phyloP scores from a whole-genome alignment of 1,140 invertebrate species.

The Caenorhabditis brenneri region DNA sequence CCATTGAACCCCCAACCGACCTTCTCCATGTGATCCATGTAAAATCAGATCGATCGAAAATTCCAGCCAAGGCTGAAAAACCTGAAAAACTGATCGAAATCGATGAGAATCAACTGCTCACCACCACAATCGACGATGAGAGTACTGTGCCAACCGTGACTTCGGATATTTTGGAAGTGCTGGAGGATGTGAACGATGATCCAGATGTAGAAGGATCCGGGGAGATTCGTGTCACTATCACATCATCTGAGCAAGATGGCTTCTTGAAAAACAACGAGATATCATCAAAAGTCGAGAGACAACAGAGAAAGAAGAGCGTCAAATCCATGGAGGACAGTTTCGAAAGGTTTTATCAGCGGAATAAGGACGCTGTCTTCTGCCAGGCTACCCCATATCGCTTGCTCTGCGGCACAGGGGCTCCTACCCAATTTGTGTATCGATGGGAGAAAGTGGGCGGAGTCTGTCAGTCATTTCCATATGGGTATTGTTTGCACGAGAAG shows the following conservation, averaged over 20 bases:
- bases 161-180: not conserved
- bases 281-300: not conserved
- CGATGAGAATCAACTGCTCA: conserved; percentile 3
- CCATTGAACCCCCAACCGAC: not conserved
- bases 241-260: too few relatives aligned
- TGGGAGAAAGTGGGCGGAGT: conserved; percentile 46
- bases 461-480: conserved; percentile 43
- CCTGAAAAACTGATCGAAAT: not conserved
- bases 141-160: not conserved
- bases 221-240: not conserved
- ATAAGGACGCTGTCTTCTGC: not conserved
- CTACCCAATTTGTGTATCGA: conserved; percentile 45
- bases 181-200: not conserved
- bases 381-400: conserved; percentile 12
- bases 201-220: not conserved
- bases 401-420: not conserved
- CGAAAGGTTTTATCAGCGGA: not conserved
- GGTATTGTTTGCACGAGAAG: conserved; percentile 22
- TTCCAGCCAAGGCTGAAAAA: not conserved
- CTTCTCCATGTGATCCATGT: not conserved
- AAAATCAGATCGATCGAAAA: not conserved
- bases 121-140: not conserved
- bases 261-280: not conserved
- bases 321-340: not conserved
- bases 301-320: not conserved